Percentiles rank a stretch among this genome's conserved stretches.
phyloP scores from a whole-genome alignment of 2,888 invertebrate genomes.

The Cerceris rybyensis region DNA sequence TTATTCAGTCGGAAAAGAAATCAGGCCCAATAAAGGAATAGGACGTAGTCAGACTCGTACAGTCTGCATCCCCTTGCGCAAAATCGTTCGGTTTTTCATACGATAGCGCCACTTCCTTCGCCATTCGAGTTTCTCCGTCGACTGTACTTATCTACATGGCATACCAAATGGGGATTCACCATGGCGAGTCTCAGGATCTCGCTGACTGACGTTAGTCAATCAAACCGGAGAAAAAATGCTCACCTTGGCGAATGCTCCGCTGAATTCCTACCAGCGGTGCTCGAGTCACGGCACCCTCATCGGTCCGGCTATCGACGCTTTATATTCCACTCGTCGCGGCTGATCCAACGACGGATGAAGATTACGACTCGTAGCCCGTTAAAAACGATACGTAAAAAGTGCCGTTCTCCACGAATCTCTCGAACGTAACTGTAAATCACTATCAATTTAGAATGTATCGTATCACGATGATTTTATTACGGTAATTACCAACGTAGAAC shows the following conservation, averaged over 20 bases:
- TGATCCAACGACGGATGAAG: constrained; percentile 14
- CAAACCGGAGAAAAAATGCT: constrained; percentile 78
- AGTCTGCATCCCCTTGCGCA: constrained; percentile 33
- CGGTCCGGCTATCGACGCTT: constrained; percentile 41
- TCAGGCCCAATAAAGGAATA: constrained; percentile 50
- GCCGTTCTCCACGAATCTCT: constrained; percentile 33
- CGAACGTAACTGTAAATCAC: background rate
- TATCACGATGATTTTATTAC: constrained; percentile 53
- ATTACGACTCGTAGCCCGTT: constrained; percentile 34
- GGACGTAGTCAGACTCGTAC: constrained; percentile 46
- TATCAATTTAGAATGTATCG: background rate
- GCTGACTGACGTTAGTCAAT: constrained; percentile 80
- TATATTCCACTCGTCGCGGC: constrained; percentile 35
- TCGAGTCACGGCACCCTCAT: constrained; percentile 55
- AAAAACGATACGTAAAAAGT: background rate
- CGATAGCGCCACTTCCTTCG: background rate
- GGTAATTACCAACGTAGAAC: constrained; percentile 40
- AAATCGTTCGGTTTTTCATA: background rate
- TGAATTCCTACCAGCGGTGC: constrained; percentile 73
- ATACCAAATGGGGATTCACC: constrained; percentile 79
- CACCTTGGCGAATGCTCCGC: constrained; percentile 76
- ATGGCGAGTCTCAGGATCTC: constrained; percentile 72
- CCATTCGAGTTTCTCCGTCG: constrained; percentile 40
- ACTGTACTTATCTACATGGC: constrained; percentile 80
- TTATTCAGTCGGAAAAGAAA: constrained; percentile 38